Base-by-base conservation (phyloP, 1,140 invertebrate species). In the Ephestia elutella region DNA sequence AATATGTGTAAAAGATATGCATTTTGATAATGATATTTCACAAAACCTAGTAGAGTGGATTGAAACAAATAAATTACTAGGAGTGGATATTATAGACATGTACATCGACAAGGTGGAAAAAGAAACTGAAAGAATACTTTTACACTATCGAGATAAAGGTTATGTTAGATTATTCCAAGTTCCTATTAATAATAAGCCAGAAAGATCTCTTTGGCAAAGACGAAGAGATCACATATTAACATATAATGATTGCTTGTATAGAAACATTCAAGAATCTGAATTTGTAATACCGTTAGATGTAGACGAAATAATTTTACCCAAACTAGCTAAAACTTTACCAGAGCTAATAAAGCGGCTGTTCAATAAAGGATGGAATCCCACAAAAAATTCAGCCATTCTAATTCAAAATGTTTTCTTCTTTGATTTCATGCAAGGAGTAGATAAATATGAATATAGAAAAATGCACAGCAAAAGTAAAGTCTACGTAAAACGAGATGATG, bases 211-310 rank as follows among this genome's bases (percentile, higher is more conserved):
- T 10, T 94, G 93, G 92, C 93, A 94, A 65, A 91, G 93, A 63
- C 85, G 94, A 60, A 86, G 92, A 63, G 90, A 93, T 82, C 93
- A 95, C 75, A 80, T 95, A 32, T 87, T 94, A 57, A 91, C 93
- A 0, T 95, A 95, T 74, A 95, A 95, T 75, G 93, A 94, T 58
- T 87, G 85, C 67, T 91, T 94, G 51, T 94, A 95, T 74, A 91
- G 92, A 68, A 93, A 92, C 78, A 75, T 93, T 25, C 73, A 90
- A 58, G 89, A 87, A 54, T 92, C 92, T 4, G 82, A 92, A 65
- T 94, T 89, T 78, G 89, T 95, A 13, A 73, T 94, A 8, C 93
- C 93, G 8, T 81, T 94, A 62, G 94, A 95, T 73, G 87, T 93
- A 21, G 94, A 95, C 77, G 94, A 95, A 82, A 87, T 94, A 20